These are phyloP conservation scores for Eristalis tenax DNA, from an alignment of 2,888 invertebrate species.

Conservation along the genomic window DNA sequence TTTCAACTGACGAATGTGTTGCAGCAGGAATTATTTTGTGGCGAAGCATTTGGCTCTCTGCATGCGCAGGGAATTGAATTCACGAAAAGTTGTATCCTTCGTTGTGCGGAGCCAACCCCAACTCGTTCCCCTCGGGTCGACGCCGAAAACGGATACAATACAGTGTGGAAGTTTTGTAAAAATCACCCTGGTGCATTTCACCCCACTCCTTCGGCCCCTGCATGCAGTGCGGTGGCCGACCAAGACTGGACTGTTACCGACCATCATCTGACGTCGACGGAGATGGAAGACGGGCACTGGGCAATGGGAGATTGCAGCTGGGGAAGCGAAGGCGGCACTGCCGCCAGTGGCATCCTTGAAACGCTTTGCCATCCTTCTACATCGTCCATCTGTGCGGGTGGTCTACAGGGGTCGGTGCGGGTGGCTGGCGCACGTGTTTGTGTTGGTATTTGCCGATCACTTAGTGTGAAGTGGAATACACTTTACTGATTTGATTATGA, in stretches of 20 bases:
- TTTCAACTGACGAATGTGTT: conserved; percentile 50
- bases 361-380: background rate
- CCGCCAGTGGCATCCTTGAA: conserved; percentile 13
- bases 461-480: conserved; percentile 70
- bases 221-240: background rate
- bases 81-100: conserved; percentile 29
- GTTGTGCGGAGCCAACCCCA: background rate
- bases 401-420: background rate
- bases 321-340: too few relatives aligned
- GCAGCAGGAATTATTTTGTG: conserved; percentile 32
- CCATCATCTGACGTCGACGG: background rate
- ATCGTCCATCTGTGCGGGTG: background rate
- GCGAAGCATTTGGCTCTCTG: conserved; percentile 21
- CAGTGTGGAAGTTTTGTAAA: conserved; percentile 33
- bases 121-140: background rate
- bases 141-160: conserved; percentile 7
- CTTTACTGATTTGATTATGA: conserved; percentile 70
- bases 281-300: background rate
- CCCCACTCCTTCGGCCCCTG: background rate
- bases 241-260: background rate
- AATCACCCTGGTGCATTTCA: conserved; percentile 48
- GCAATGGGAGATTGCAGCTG: background rate
- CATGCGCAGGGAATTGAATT: conserved; percentile 19
- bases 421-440: too few relatives aligned
- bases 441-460: conserved; percentile 60